Conservation (phyloP, 2,113 vertebrate genomes). For the Cyrtonyx montezumae region DNA sequence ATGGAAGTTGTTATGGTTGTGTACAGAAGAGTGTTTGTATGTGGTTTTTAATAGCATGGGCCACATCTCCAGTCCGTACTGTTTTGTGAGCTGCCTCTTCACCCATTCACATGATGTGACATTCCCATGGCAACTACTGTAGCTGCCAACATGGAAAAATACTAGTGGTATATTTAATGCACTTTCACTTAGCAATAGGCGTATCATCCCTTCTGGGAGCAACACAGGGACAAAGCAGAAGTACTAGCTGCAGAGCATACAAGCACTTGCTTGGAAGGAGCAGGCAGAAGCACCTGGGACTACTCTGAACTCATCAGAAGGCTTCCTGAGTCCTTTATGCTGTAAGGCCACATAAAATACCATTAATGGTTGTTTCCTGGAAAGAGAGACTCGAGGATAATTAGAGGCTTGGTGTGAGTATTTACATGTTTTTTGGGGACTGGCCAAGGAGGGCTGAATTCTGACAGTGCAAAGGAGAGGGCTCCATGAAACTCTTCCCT, state of each 20-base stretch:
- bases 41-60: not conserved
- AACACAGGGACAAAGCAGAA: not conserved
- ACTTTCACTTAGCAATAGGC: constrained; percentile 29
- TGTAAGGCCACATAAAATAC: not conserved
- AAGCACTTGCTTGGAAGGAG: not conserved
- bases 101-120: constrained; percentile 42
- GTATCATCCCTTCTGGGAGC: not conserved
- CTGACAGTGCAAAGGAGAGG: not conserved
- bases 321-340: not conserved
- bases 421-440: not conserved
- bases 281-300: not conserved
- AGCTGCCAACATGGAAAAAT: constrained; percentile 65
- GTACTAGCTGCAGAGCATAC: not conserved
- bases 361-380: not conserved
- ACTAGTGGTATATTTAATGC: constrained; percentile 31
- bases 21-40: not conserved
- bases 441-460: not conserved
- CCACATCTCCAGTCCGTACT: not conserved
- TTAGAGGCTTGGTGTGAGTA: not conserved
- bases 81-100: constrained; percentile 36
- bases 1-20: not conserved
- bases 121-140: constrained; percentile 62
- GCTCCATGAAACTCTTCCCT: not conserved
- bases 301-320: not conserved
- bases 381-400: not conserved